phyloP scores from a whole-genome alignment of 2,797 vertebrate genomes.

The Myiothlypis chrysogaster region DNA sequence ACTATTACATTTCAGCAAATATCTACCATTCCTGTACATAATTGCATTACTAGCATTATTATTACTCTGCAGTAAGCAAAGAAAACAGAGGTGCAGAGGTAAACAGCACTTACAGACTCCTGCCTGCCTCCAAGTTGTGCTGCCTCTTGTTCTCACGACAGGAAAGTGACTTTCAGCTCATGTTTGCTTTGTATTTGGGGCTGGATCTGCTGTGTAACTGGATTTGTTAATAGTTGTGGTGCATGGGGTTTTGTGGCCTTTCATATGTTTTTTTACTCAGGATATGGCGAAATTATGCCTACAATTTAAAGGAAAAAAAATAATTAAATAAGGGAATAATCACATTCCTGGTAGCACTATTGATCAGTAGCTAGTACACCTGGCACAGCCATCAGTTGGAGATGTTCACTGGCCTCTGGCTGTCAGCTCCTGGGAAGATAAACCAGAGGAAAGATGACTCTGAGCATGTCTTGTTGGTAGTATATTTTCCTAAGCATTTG shows the following conservation, averaged over 20 bases:
- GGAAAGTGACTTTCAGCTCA: neutral
- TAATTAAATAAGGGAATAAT: neutral
- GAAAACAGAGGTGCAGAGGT: neutral
- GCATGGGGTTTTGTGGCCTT: neutral
- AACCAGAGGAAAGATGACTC: conserved; percentile 2
- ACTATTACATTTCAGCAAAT: neutral
- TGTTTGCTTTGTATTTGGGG: neutral
- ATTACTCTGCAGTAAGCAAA: neutral
- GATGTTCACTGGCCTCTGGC: neutral
- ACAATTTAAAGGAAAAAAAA: neutral
- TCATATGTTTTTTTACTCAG: rapidly evolving
- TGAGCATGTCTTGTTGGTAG: neutral
- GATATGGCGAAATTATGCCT: neutral
- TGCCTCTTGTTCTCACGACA: neutral
- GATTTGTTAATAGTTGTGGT: neutral
- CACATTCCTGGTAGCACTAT: neutral
- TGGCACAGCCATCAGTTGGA: neutral
- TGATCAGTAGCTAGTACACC: neutral
- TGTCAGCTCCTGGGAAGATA: neutral
- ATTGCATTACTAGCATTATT: neutral
- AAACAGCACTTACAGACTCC: neutral
- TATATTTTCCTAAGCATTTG: neutral
- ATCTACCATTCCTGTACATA: neutral
- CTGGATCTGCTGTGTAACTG: neutral
- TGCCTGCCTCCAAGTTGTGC: neutral